A percentile compares a stretch with the other conserved stretches of the same genome.
Conservation (phyloP, 2,797 vertebrate species). For the Enoplosus armatus region DNA sequence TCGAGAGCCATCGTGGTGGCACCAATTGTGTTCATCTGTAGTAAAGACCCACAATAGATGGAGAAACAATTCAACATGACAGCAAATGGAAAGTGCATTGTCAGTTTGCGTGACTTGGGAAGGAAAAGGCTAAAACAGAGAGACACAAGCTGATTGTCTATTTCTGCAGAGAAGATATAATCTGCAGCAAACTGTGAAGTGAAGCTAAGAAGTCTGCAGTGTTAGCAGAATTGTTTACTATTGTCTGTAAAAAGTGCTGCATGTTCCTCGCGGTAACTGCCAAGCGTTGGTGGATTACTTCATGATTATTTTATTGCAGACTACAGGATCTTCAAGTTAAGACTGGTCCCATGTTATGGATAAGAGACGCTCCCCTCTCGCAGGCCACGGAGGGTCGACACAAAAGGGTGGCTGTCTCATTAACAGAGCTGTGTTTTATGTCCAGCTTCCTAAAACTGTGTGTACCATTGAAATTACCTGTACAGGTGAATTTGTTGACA, state of each 20-base stretch:
- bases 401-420: too few species aligned
- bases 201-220: not conserved
- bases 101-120: slow-evolving; percentile 25
- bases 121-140: slow-evolving; percentile 19
- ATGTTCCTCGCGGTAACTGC: too few species aligned
- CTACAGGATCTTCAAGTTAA: not conserved
- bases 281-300: too few species aligned
- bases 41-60: slow-evolving; percentile 5
- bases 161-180: not conserved
- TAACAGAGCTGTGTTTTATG: too few species aligned
- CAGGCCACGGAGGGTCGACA: too few species aligned
- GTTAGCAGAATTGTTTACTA: not conserved
- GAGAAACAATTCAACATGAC: slow-evolving; percentile 12
- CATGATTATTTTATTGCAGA: not conserved
- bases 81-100: slow-evolving; percentile 15
- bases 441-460: too few species aligned
- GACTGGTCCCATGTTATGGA: too few species aligned
- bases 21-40: slow-evolving; percentile 34
- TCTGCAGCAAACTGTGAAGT: slow-evolving; percentile 4
- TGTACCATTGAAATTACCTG: too few species aligned
- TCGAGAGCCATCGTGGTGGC: slow-evolving; percentile 11
- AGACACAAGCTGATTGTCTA: not conserved
- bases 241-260: not conserved
- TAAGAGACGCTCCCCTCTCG: too few species aligned
- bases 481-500: too few species aligned